Percentiles rank a stretch among this genome's conserved stretches.
Conservation (phyloP, 1,140 invertebrate species). For the Whitmania pigra region DNA sequence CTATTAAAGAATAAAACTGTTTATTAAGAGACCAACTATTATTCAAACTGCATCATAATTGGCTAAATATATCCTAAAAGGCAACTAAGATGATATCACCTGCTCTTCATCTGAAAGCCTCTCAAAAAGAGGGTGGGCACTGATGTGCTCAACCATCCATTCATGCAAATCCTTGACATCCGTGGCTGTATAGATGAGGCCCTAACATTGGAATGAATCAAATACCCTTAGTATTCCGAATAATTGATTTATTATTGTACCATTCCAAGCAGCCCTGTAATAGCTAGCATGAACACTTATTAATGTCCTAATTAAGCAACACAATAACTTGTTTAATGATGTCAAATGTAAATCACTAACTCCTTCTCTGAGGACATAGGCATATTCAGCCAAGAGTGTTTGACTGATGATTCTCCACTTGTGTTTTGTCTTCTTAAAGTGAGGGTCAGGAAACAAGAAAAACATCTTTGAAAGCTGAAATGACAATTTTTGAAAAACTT, state of each 20-base stretch:
- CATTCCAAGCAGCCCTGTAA: no score
- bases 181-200: slow-evolving; percentile 84
- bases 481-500: no score
- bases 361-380: slow-evolving; percentile 71
- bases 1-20: no score
- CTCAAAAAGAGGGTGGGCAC: slow-evolving; percentile 78
- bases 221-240: no score
- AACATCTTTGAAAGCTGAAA: slow-evolving; percentile 91
- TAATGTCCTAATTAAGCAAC: no score
- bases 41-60: not conserved
- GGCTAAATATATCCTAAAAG: not conserved
- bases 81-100: slow-evolving; percentile 44
- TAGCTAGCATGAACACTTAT: no score
- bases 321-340: no score
- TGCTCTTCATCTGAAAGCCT: slow-evolving; percentile 58
- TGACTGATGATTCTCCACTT: slow-evolving; percentile 98
- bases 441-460: slow-evolving; percentile 98
- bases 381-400: slow-evolving; percentile 85
- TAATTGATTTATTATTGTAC: no score
- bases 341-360: slow-evolving; percentile 46
- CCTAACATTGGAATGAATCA: slow-evolving; percentile 46
- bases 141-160: slow-evolving; percentile 90
- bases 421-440: slow-evolving; percentile 97
- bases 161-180: slow-evolving; percentile 93
- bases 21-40: no score